These are phyloP conservation scores for Chirona hameri DNA, from an alignment of 2,888 invertebrate genomes.

Conservation along the genomic window DNA sequence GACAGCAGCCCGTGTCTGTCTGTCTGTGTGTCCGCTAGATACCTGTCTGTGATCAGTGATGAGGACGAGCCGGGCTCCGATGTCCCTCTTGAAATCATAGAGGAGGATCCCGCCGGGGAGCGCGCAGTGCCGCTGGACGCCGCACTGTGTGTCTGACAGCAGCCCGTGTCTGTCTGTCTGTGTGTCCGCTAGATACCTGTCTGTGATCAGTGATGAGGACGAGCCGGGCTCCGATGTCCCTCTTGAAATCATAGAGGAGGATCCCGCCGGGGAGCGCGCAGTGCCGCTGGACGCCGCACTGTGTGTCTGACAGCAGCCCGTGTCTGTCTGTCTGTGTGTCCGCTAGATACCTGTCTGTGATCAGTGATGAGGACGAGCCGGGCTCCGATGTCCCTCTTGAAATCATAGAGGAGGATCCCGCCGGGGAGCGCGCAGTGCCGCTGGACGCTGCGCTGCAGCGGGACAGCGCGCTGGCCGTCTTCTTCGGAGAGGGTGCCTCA, in stretches of 20 bases:
- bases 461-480: constrained; percentile 32
- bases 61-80: constrained; percentile 26
- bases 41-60: constrained; percentile 33
- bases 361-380: constrained; percentile 31
- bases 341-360: constrained; percentile 30
- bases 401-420: constrained; percentile 29
- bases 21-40: too few species aligned
- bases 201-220: constrained; percentile 33
- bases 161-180: too few species aligned
- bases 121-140: constrained; percentile 31
- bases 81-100: constrained; percentile 22
- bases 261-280: background rate
- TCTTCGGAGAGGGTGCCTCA: constrained; percentile 32
- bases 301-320: too few species aligned
- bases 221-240: background rate
- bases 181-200: constrained; percentile 12
- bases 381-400: background rate
- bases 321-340: too few species aligned
- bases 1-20: too few species aligned
- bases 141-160: background rate
- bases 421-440: constrained; percentile 24
- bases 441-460: constrained; percentile 31
- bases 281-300: constrained; percentile 33
- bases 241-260: constrained; percentile 30
- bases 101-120: constrained; percentile 25